Base-by-base conservation (phyloP, 2,888 invertebrate genomes). In the Oscheius sp. region DNA sequence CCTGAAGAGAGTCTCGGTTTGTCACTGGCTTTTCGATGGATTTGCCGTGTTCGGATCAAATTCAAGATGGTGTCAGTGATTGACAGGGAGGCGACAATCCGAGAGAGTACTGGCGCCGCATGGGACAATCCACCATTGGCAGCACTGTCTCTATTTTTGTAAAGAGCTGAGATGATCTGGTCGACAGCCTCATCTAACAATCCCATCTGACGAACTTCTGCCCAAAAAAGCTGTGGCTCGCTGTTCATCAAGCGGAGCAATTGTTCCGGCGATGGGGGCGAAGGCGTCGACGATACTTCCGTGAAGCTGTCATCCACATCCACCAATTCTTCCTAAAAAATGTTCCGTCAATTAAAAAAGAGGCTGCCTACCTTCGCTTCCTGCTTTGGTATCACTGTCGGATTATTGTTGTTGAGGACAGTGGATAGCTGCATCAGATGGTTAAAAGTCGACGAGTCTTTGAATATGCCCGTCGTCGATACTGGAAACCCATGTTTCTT, bases 161-260 rank as follows among this genome's bases (percentile, higher is more conserved):
- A 64, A 13, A 75, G 35, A 7, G 73, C 21, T 16, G 72, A 41
- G 29, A 78, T 63, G 58, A 80, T 74, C 41, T 69, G 64, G 52
- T 84, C 80, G 59, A 85, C 73, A 23, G 86, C 72, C 25, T 84
- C 83, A n/a, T 87, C 86, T 52, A 85, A 49, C 23, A 87, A 61
- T n/a, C 82, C 83, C 53, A 80, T 27, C 12, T 83, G 78, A 7
- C 74, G 72, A 82, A 86, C 84, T 64, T 80, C 78, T 6, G 76
- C 64, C 87, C 86, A 86, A 69, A 86, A 86, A 13, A 73, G 46
- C 1, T 55, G 29, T 9, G 86, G 83, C 53, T 84, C 86, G 16
- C 23, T 56, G 46, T 69, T 69, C 56, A 69, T 55, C 18, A 56
- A 18, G 7, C 69, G 25, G 9, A 56, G 43, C 13, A 69, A 35